Conservation (phyloP, 2,888 invertebrate species). For the Thysanoteuthis rhombus region DNA sequence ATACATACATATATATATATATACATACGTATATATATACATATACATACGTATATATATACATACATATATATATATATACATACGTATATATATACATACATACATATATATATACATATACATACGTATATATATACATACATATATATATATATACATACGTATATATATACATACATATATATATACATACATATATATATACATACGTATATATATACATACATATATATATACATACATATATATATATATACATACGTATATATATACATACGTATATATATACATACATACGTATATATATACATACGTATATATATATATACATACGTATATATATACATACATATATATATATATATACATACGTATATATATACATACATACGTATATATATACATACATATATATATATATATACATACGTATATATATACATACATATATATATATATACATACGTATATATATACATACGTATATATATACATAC, state of each 20-base stretch:
- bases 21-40: neutral
- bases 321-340: neutral
- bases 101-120: neutral
- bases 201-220: neutral
- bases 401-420: neutral
- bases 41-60: constrained; percentile 17
- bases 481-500: neutral
- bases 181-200: too few species aligned
- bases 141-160: too few species aligned
- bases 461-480: neutral
- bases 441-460: constrained; percentile 13
- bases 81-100: neutral
- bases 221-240: neutral
- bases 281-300: constrained; percentile 14
- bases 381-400: neutral
- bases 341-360: neutral
- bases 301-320: neutral
- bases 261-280: neutral
- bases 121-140: neutral
- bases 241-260: constrained; percentile 1
- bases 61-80: neutral
- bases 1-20: neutral
- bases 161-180: too few species aligned
- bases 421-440: neutral
- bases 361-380: neutral